Percentiles rank a stretch among this genome's conserved stretches.
Conservation (phyloP, 2,888 invertebrate genomes). For the Deilephila elpenor region DNA sequence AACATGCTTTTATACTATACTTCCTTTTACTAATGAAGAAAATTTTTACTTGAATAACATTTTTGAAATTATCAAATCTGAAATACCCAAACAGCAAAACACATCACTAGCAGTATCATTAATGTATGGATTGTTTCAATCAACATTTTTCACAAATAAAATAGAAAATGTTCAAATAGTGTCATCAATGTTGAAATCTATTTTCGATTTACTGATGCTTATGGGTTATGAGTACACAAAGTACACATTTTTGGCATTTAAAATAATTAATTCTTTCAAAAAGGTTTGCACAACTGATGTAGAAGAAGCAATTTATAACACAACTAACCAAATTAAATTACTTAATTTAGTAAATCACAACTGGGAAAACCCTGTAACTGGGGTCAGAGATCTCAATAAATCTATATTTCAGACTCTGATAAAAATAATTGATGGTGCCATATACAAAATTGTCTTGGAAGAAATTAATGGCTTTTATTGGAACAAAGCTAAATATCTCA, state of each 20-base stretch:
- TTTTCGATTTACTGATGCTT: constrained; percentile 59
- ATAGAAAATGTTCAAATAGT: constrained; percentile 40
- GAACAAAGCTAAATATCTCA: constrained; percentile 85
- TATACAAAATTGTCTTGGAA: constrained; percentile 54
- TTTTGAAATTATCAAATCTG: constrained; percentile 49
- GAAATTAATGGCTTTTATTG: constrained; percentile 80
- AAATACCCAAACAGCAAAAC: constrained; percentile 44
- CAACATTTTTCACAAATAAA: constrained; percentile 59
- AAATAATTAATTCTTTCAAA: constrained; percentile 74
- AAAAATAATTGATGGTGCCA: constrained; percentile 50
- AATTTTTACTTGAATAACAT: constrained; percentile 57
- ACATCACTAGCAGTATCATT: constrained; percentile 59
- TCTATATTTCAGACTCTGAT: constrained; percentile 74
- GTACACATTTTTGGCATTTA: constrained; percentile 80
- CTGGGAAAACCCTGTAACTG: constrained; percentile 86
- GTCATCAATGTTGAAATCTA: constrained; percentile 48
- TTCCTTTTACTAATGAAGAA: constrained; percentile 54
- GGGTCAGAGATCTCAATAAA: constrained; percentile 82
- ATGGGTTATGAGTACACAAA: constrained; percentile 81
- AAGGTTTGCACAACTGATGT: constrained; percentile 68
- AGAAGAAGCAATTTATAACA: constrained; percentile 54
- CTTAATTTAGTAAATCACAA: constrained; percentile 83
- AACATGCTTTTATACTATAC: constrained; percentile 70
- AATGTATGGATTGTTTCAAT: constrained; percentile 79
- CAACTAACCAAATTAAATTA: constrained; percentile 66